phyloP scores from a whole-genome alignment of 1,140 invertebrate species.

The Zaprionus davidi region DNA sequence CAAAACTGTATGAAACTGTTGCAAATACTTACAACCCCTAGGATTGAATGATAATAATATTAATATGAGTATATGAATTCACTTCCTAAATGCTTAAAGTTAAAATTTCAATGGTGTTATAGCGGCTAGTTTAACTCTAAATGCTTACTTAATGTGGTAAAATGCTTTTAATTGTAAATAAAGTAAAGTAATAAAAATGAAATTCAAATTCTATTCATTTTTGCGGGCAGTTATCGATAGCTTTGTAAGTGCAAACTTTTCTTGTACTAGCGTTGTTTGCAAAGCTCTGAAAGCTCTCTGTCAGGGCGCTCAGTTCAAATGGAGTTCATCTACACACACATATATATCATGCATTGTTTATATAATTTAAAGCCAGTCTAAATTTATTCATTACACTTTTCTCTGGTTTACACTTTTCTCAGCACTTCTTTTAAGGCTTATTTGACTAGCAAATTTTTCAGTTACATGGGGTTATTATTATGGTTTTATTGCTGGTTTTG shows the following conservation, averaged over 20 bases:
- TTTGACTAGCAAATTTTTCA: conserved; percentile 34
- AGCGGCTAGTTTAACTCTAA: conserved; percentile 59
- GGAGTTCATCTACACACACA: not conserved
- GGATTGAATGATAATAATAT: conserved; percentile 31
- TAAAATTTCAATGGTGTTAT: conserved; percentile 55
- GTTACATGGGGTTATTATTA: conserved; percentile 41
- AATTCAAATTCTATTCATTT: not conserved
- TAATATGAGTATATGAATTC: conserved; percentile 59
- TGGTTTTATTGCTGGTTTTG: conserved; percentile 50
- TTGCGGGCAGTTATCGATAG: not conserved
- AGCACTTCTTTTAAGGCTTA: conserved; percentile 29
- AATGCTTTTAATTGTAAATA: conserved; percentile 83
- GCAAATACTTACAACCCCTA: conserved; percentile 24
- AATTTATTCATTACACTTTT: conserved; percentile 26
- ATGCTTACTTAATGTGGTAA: conserved; percentile 69
- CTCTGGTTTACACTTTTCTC: conserved; percentile 37
- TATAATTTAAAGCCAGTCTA: conserved; percentile 4
- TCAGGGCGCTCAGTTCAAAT: conserved; percentile 12
- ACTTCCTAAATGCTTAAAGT: conserved; percentile 72
- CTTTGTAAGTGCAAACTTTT: not conserved
- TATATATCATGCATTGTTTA: not conserved
- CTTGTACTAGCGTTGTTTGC: not conserved
- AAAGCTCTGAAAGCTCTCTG: conserved; percentile 20
- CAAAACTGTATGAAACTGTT: conserved; percentile 11
- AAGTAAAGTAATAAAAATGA: conserved; percentile 47